Evolutionary conservation across 2,797 vertebrate species (phyloP).

Genomic region (Knipowitschia caucasica): DNA sequence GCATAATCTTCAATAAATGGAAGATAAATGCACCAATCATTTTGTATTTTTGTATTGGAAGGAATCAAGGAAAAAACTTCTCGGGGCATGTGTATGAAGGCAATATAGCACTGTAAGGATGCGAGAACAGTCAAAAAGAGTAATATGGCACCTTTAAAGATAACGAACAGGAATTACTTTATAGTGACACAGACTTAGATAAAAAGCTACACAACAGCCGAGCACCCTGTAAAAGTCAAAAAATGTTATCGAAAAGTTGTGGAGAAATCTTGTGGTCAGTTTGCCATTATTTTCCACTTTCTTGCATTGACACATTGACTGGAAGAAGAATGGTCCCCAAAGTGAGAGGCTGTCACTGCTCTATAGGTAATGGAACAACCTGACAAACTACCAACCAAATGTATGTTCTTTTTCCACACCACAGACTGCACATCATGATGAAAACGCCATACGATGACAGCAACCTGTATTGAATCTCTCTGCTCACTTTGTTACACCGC

Average conservation of each 20-base stretch:
- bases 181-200: too few relatives aligned
- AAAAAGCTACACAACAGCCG: too few relatives aligned
- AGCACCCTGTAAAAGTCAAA: not conserved
- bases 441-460: conserved; percentile 22
- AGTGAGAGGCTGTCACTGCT: conserved; percentile 10
- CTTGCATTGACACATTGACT: conserved; percentile 19
- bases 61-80: too few relatives aligned
- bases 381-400: conserved; percentile 5
- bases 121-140: too few relatives aligned
- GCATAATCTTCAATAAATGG: too few relatives aligned
- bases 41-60: too few relatives aligned
- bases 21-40: too few relatives aligned
- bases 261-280: conserved; percentile 33
- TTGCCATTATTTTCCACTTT: conserved; percentile 44
- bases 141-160: too few relatives aligned
- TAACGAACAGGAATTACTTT: too few relatives aligned
- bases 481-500: conserved; percentile 26
- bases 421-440: conserved; percentile 29
- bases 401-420: not conserved
- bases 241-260: not conserved
- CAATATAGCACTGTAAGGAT: too few relatives aligned
- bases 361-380: conserved; percentile 2
- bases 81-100: too few relatives aligned
- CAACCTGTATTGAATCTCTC: conserved; percentile 28
- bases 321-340: conserved; percentile 9